Evolutionary conservation across 92 coral and sea anemone genomes (phyloP).

Genomic region (Micromussa lordhowensis): DNA sequence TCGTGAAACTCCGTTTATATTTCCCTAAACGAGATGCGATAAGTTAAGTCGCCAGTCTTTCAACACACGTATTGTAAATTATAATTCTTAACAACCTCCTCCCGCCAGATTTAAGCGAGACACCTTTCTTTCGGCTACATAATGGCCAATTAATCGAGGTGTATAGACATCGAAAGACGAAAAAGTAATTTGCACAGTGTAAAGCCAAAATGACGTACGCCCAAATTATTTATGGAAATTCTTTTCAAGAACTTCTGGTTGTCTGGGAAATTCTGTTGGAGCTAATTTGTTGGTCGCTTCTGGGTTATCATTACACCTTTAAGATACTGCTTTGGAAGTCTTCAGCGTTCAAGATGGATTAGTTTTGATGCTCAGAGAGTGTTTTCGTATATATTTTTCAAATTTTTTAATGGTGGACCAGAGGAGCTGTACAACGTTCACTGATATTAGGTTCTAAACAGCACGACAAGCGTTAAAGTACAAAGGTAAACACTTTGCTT

Average conservation of each 20-base stretch:
- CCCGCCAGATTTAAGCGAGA: conserved; percentile 10
- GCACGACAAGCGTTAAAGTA: neutral
- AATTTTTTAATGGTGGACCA: neutral
- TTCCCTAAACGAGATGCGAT: neutral
- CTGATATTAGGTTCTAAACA: neutral
- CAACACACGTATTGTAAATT: neutral
- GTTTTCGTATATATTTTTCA: neutral
- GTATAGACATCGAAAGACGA: neutral
- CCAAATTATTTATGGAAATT: conserved; percentile 10
- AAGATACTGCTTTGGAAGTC: neutral
- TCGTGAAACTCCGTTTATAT: neutral
- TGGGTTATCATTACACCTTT: neutral
- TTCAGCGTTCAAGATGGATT: neutral
- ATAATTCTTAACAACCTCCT: neutral
- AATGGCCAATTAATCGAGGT: conserved; percentile 20
- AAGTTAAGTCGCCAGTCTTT: neutral
- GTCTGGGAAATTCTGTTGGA: conserved; percentile 30
- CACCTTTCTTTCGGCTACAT: neutral
- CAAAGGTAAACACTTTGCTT: conserved; percentile 22
- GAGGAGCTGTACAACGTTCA: neutral
- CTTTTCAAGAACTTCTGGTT: conserved; percentile 22
- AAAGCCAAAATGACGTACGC: conserved; percentile 23
- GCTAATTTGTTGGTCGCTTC: neutral
- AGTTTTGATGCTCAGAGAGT: neutral
- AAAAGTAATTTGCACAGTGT: conserved; percentile 14